Percentiles rank a stretch among this genome's conserved stretches.
phyloP scores from a whole-genome alignment of 2,797 vertebrate genomes.

The Okamejei kenojei region DNA sequence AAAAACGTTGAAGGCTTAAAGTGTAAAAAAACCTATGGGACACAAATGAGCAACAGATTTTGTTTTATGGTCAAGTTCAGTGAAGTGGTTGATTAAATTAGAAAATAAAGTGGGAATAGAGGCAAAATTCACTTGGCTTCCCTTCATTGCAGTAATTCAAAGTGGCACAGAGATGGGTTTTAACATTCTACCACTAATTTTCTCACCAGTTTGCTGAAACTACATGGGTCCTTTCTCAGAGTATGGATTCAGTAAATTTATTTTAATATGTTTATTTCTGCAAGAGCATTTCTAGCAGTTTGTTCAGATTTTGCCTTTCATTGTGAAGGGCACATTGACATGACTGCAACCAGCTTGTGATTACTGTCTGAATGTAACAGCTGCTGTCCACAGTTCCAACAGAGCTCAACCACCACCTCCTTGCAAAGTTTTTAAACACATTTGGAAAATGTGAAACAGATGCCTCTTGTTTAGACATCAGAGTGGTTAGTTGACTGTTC shows the following conservation, averaged over 20 bases:
- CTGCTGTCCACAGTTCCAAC: neutral
- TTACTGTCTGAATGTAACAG: neutral
- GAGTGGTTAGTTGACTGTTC: neutral
- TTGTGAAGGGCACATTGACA: neutral
- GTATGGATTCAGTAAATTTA: neutral
- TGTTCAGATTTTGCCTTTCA: neutral
- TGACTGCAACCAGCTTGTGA: neutral
- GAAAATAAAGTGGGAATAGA: neutral
- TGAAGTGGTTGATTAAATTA: neutral
- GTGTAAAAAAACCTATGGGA: neutral
- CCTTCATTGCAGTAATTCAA: neutral
- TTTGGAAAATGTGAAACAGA: slow-evolving; percentile 28
- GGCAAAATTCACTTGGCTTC: neutral
- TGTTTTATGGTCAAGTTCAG: neutral
- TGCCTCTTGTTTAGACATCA: slow-evolving; percentile 16
- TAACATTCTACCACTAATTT: neutral
- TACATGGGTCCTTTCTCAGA: neutral
- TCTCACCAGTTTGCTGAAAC: neutral
- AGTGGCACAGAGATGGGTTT: neutral
- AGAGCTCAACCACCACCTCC: neutral
- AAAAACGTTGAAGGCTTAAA: neutral
- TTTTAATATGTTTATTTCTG: neutral
- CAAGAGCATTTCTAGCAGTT: neutral
- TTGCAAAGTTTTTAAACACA: slow-evolving; percentile 19
- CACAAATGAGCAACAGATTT: neutral